Evolutionary conservation across 37 sponge, comb jelly and placozoan genomes (phyloP).

Genomic region (Eunapius fragilis): DNA sequence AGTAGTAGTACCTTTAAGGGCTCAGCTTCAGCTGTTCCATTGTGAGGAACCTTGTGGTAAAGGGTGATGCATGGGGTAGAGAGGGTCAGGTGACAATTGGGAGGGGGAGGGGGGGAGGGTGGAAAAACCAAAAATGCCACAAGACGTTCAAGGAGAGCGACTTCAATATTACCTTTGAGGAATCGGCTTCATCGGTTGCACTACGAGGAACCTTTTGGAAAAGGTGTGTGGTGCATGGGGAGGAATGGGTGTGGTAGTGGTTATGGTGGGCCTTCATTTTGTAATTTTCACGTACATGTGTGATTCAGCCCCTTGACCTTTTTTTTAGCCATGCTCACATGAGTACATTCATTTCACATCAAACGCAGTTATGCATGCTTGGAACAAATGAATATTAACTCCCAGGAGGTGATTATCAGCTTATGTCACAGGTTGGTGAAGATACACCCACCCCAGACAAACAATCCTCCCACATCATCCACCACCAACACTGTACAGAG

Average conservation of each 20-base stretch:
- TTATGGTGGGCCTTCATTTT: background rate
- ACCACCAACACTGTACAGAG: background rate
- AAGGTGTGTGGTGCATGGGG: too few species aligned
- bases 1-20: background rate
- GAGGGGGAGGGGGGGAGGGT: conserved; percentile 3
- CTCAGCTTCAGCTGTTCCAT: background rate
- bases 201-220: too few species aligned
- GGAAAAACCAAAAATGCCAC: too few species aligned
- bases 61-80: conserved; percentile 6
- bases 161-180: background rate
- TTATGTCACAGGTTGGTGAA: background rate
- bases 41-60: background rate
- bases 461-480: background rate
- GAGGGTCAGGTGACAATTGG: background rate
- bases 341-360: background rate
- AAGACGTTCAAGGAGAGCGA: too few species aligned
- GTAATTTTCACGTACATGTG: too few species aligned
- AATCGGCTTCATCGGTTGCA: background rate
- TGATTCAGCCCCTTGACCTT: too few species aligned
- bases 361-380: background rate
- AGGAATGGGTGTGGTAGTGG: too few species aligned
- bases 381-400: background rate
- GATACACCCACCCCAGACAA: background rate
- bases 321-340: background rate
- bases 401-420: background rate